Evolutionary conservation across 2,888 invertebrate species (phyloP), one percentile per base, ranked within the genome.

Genomic region (Drosophila mulleri): DNA sequence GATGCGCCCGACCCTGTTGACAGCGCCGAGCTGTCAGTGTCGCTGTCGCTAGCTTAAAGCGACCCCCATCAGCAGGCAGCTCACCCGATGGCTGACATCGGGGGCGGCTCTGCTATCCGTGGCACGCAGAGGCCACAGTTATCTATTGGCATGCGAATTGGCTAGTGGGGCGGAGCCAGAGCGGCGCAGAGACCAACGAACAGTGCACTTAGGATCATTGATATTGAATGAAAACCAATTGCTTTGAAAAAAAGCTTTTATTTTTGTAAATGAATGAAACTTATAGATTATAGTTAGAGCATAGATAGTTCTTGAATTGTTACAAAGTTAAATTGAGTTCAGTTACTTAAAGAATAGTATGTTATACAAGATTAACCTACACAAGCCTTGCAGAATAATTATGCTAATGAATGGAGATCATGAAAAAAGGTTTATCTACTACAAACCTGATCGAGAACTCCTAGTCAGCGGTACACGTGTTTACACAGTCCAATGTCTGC

Each of bases 381-480:
- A n/a, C n/a, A n/a, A n/a, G n/a, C n/a, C n/a, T n/a, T n/a, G 7
- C 29, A 29, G 29, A 29, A 29, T n/a, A 48, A 29, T n/a, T 12
- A 48, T 29, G 26, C 29, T n/a, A n/a, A 48, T 48, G 48, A 11
- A 50, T 0, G 12, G 23, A 56, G 39, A 66, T 62, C 39, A 72
- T 42, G 8, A 37, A 54, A 61, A n/a, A 16, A n/a, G 26, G 14
- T 47, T 2, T 7, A 20, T 11, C 11, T 18, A 29, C 39, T 16
- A 1, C 4, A 50, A 41, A 41, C 26, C 41, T 32, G 39, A n/a
- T 35, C 16, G 35, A 48, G 26, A 80, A 62, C 66, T 69, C 57
- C 9, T 70, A 68, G 44, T 53, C 56, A 67, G 64, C 53, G 63
- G 63, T 71, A 81, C 87, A 90, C 81, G 80, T 84, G 81, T 85